Base-by-base conservation (phyloP, 2,797 vertebrate species). In the Lepus townsendii region DNA sequence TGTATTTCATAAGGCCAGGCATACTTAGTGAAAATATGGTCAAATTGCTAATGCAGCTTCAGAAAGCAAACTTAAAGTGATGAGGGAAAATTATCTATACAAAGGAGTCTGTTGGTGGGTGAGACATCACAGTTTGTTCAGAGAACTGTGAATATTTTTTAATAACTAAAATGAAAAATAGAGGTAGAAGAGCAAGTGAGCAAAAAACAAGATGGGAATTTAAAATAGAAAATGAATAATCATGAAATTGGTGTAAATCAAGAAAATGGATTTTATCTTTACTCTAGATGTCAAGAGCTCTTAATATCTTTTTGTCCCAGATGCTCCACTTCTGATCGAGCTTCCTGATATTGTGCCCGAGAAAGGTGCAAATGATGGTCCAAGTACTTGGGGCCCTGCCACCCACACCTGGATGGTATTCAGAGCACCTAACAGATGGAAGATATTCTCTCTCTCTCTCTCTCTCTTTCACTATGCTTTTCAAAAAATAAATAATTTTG, bases 11-110 rank as follows among this genome's bases (percentile, higher is more conserved):
- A 88, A 75, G 42, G 5, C 26, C 57, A 80, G 16, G 42, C 22
- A n/a, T 52, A 82, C 90, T 90, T 83, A 82, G 12, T 85, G 22
- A 88, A 77, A 87, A 60, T 86, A 85, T 8, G n/a, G 50, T 47
- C 38, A 30, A 80, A 14, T 75, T 9, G 42, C 38, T 47, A 47
- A 47, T 9, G 42, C 2, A 69, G 9, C 76, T 82, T 76, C 19
- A 71, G 47, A 77, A 87, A 78, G 30, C 22, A 72, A 72, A 30
- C 12, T 65, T 78, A 5, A 87, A 83, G n/a, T 83, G 32, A n/a
- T 73, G 24, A 87, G 1, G 7, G 26, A 66, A 82, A 17, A 77
- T 5, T 16, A 14, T 83, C 20, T 73, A 35, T 47, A 11, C n/a
- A 38, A 57, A 26, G 0, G n/a, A 50, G 42, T 60, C 60, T 30